phyloP scores from a whole-genome alignment of 2,113 vertebrate genomes.

The Hemichromis elongatus region DNA sequence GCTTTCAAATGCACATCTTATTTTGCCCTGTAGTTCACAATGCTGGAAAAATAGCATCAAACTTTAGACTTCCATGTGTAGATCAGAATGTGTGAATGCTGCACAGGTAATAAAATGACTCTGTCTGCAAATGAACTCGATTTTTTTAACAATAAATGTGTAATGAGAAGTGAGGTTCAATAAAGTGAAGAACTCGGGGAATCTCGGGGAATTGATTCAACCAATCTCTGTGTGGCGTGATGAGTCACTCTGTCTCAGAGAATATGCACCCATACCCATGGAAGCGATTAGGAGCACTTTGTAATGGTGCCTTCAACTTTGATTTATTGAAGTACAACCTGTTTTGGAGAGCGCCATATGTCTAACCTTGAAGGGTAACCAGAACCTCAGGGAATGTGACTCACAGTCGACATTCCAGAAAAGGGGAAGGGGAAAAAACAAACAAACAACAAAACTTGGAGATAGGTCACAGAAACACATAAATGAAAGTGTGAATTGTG shows the following conservation, averaged over 20 bases:
- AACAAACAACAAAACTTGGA: not conserved
- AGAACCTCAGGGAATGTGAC: not conserved
- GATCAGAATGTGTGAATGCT: not conserved
- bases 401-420: not conserved
- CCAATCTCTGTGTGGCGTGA: not conserved
- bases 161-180: not conserved
- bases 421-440: not conserved
- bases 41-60: not conserved
- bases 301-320: not conserved
- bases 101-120: not conserved
- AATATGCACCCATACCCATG: not conserved
- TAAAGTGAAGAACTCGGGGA: not conserved
- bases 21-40: not conserved
- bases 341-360: not conserved
- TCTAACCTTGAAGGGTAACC: not conserved
- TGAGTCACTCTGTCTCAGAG: conserved; percentile 27
- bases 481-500: not conserved
- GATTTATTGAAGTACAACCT: not conserved
- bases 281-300: conserved; percentile 11
- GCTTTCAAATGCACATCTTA: not conserved
- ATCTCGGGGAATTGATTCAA: not conserved
- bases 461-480: not conserved
- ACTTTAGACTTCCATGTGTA: not conserved
- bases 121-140: not conserved
- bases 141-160: not conserved